Evolutionary conservation across 1,140 invertebrate genomes (phyloP), one percentile per base, ranked within the genome.

Genomic region (Proctacanthus coquilletti): DNA sequence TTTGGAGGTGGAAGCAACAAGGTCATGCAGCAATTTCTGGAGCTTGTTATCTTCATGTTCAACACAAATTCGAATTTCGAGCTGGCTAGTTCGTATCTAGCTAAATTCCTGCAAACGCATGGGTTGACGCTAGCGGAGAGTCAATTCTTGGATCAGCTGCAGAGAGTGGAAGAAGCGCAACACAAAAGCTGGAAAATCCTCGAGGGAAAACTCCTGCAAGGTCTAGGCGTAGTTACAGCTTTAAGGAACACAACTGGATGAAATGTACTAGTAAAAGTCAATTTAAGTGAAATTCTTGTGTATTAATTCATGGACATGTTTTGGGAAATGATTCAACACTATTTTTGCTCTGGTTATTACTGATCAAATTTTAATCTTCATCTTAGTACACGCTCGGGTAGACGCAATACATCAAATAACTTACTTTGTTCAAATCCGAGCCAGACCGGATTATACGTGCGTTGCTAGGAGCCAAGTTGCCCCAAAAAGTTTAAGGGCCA

Each of bases 11-110:
- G 77, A 2, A 76, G 75, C 0, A 42, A 71, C 11, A 57, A 70
- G 17, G 60, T 85, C 1, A 71, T 96, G 69, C 50, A 73, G 21
- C 71, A 80, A 42, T 97, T 95, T 64, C 61, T 97, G 20, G 70
- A 75, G 50, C 74, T 88, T 56, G 60, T 96, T 5, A 61, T 72
- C 27, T 63, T 60, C 38, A 75, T 84, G 62, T 66, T 96, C 2
- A 62, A 71, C 40, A 80, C 68, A 3, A 86, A 84, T 47, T 73
- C 59, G 44, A 73, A 95, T 63, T 96, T 91, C 65, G 93, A 98
- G 66, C 60, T 95, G n/a, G 75, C 77, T 0, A 84, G 95, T 57
- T 77, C 88, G 1, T 96, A 93, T 66, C 65, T 97, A n/a, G 77
- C 74, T 34, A 64, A 95, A 13, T 96, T 94, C 66, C 56, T 98